Conservation (phyloP, 2,113 vertebrate genomes). For the Nicator chloris region DNA sequence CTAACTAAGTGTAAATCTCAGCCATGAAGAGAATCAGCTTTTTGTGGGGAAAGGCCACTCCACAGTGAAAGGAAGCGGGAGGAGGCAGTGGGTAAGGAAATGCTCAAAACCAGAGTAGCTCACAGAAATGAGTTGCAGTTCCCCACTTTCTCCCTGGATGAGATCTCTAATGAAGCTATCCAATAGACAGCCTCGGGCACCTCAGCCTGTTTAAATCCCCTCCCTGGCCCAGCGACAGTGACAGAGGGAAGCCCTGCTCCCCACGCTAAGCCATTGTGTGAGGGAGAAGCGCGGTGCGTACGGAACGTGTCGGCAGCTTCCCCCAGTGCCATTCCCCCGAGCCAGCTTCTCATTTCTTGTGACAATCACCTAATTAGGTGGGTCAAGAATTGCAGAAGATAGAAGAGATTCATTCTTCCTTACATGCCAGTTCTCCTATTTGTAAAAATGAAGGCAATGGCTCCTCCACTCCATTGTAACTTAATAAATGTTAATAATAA, state of each 20-base stretch:
- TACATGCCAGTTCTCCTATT: neutral
- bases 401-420: neutral
- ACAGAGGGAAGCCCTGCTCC: neutral
- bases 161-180: neutral
- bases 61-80: neutral
- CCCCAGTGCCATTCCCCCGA: neutral
- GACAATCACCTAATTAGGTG: slow-evolving; percentile 43
- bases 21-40: neutral
- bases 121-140: neutral
- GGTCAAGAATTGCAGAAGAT: slow-evolving; percentile 29
- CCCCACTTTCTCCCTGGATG: neutral
- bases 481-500: slow-evolving; percentile 31
- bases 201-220: neutral
- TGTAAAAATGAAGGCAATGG: neutral
- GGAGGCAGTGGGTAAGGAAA: neutral
- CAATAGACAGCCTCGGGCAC: neutral
- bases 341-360: neutral
- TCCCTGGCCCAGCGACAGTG: neutral
- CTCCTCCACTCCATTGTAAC: neutral
- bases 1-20: slow-evolving; percentile 17
- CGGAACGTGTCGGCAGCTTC: neutral
- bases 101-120: neutral
- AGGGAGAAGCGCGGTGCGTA: neutral
- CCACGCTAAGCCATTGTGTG: neutral
- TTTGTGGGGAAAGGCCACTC: neutral